Percentiles rank a stretch among this genome's conserved stretches.
Evolutionary conservation across 2,113 vertebrate genomes (phyloP).

Genomic region (Paratilapia polleni): DNA sequence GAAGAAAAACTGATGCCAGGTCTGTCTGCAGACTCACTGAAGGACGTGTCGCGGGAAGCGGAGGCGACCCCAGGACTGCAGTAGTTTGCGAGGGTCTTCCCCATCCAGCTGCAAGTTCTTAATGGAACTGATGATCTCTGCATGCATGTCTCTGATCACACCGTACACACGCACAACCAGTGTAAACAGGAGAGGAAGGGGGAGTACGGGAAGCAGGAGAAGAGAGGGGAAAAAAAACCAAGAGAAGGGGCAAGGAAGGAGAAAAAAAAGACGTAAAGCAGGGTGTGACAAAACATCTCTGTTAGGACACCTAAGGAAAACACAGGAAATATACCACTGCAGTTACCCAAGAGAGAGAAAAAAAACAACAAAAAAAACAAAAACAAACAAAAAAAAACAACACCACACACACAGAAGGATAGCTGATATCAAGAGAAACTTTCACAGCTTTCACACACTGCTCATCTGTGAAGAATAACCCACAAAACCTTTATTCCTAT

Average conservation of each 20-base stretch:
- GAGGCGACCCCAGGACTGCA: slow-evolving; percentile 91
- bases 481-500: not conserved
- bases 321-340: slow-evolving; percentile 31
- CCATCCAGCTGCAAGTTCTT: slow-evolving; percentile 95
- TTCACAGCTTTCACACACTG: slow-evolving; percentile 17
- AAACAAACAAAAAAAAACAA: not conserved
- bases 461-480: slow-evolving; percentile 44
- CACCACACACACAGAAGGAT: slow-evolving; percentile 38
- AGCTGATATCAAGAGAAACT: slow-evolving; percentile 29
- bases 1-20: slow-evolving; percentile 27
- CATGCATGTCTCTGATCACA: slow-evolving; percentile 91
- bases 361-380: not conserved
- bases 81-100: slow-evolving; percentile 92
- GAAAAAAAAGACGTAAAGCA: slow-evolving; percentile 3
- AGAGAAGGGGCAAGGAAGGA: slow-evolving; percentile 10
- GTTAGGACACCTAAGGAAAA: slow-evolving; percentile 55
- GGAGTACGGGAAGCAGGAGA: slow-evolving; percentile 30
- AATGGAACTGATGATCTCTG: slow-evolving; percentile 96
- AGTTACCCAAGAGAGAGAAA: slow-evolving; percentile 19
- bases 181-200: slow-evolving; percentile 26
- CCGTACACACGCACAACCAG: slow-evolving; percentile 32
- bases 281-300: slow-evolving; percentile 42
- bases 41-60: slow-evolving; percentile 87
- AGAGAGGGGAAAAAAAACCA: slow-evolving; percentile 20
- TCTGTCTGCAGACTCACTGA: slow-evolving; percentile 89